Evolutionary conservation across 2,113 vertebrate genomes (phyloP).

Genomic region (Malurus cyaneus): DNA sequence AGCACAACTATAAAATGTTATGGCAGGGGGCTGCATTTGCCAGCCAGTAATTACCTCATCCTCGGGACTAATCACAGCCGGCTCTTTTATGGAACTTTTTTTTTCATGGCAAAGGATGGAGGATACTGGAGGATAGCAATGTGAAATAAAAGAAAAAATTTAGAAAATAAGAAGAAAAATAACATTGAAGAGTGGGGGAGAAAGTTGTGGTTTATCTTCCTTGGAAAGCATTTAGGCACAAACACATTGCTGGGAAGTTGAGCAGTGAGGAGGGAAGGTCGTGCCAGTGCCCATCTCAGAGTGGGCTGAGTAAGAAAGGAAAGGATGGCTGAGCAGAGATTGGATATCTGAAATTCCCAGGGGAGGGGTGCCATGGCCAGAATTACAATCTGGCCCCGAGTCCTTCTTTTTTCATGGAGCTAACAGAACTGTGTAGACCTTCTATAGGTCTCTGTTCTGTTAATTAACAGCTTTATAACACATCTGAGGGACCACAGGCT

Average conservation of each 20-base stretch:
- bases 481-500: background rate
- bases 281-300: background rate
- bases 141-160: too few species aligned
- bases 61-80: background rate
- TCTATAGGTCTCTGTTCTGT: background rate
- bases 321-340: background rate
- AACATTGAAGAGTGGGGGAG: rapidly evolving
- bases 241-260: background rate
- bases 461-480: background rate
- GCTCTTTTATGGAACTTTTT: background rate
- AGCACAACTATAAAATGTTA: background rate
- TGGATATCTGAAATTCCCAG: background rate
- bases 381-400: background rate
- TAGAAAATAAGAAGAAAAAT: too few species aligned
- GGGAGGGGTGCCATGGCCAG: background rate
- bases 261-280: background rate
- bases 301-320: background rate
- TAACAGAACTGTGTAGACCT: background rate
- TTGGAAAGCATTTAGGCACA: background rate
- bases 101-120: background rate
- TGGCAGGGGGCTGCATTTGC: background rate
- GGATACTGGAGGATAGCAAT: background rate
- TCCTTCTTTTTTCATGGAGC: background rate
- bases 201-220: background rate
- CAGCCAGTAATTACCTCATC: background rate